These are phyloP conservation scores for Brachionus sp. DNA, from an alignment of 1,140 invertebrate species.

Conservation along the genomic window DNA sequence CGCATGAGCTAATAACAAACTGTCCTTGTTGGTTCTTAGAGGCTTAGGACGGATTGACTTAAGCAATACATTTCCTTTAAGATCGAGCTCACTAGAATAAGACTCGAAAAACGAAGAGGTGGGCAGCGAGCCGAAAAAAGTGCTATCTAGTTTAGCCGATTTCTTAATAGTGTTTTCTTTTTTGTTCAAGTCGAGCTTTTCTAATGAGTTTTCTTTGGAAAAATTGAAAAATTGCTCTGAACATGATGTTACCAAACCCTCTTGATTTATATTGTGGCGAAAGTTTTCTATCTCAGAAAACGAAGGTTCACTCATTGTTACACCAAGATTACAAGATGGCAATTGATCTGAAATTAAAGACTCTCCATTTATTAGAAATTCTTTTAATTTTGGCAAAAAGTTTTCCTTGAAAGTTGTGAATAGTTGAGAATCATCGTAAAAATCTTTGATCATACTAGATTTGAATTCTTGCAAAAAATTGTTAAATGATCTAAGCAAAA, in stretches of 20 bases:
- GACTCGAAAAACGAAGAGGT: slow-evolving; percentile 23
- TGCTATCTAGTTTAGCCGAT: background rate
- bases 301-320: slow-evolving; percentile 16
- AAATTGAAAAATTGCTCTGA: slow-evolving; percentile 21
- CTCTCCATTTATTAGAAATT: slow-evolving; percentile 20
- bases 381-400: slow-evolving; percentile 16
- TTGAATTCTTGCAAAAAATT: slow-evolving; percentile 36
- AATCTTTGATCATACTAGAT: background rate
- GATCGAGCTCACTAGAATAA: background rate
- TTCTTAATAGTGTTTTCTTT: background rate
- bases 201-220: slow-evolving; percentile 2
- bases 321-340: slow-evolving; percentile 25
- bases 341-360: slow-evolving; percentile 10
- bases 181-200: slow-evolving; percentile 7
- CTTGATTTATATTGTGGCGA: background rate
- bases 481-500: slow-evolving; percentile 27
- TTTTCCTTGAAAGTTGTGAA: slow-evolving; percentile 11
- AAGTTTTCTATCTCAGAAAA: slow-evolving; percentile 12
- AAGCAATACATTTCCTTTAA: background rate
- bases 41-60: slow-evolving; percentile 14
- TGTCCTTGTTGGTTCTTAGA: background rate
- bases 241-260: background rate
- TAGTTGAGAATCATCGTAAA: slow-evolving; percentile 29
- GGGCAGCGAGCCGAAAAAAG: background rate
- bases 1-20: slow-evolving; percentile 4